A percentile compares a stretch with the other conserved stretches of the same genome.
phyloP scores from a whole-genome alignment of 2,888 invertebrate species.

The Marasmarcha lunaedactyla region DNA sequence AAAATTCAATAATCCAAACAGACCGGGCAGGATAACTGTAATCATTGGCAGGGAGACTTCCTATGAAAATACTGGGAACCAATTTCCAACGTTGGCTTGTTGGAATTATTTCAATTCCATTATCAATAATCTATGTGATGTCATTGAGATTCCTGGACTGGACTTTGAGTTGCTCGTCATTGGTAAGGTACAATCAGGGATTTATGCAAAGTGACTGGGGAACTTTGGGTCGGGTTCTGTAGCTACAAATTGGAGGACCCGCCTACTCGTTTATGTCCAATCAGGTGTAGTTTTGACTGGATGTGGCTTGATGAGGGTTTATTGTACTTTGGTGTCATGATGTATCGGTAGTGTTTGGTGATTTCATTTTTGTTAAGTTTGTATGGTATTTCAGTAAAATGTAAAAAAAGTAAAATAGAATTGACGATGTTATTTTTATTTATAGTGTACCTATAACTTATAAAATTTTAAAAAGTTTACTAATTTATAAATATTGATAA shows the following conservation, averaged over 20 bases:
- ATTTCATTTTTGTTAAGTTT: too few species aligned
- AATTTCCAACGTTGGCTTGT: neutral
- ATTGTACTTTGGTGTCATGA: too few species aligned
- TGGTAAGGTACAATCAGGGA: conserved; percentile 14
- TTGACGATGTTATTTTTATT: too few species aligned
- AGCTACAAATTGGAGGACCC: conserved; percentile 42
- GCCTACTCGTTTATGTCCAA: conserved; percentile 35
- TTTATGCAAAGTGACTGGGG: conserved; percentile 26
- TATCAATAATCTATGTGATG: neutral
- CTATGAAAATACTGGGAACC: conserved; percentile 1
- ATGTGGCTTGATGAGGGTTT: conserved; percentile 16
- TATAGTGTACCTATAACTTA: too few species aligned
- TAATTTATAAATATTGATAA: too few species aligned
- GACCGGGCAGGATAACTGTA: neutral
- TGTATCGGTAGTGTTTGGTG: too few species aligned
- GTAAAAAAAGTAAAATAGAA: too few species aligned
- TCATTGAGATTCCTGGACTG: too few species aligned
- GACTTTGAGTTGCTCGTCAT: too few species aligned
- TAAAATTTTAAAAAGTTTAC: too few species aligned
- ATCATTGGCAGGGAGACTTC: neutral
- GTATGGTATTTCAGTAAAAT: too few species aligned
- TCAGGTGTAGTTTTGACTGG: conserved; percentile 16
- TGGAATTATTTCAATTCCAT: neutral
- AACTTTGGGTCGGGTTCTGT: conserved; percentile 30
- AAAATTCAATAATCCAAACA: too few species aligned